A percentile compares a stretch with the other conserved stretches of the same genome.
phyloP scores from a whole-genome alignment of 2,797 vertebrate species.

The Ibycter americanus region DNA sequence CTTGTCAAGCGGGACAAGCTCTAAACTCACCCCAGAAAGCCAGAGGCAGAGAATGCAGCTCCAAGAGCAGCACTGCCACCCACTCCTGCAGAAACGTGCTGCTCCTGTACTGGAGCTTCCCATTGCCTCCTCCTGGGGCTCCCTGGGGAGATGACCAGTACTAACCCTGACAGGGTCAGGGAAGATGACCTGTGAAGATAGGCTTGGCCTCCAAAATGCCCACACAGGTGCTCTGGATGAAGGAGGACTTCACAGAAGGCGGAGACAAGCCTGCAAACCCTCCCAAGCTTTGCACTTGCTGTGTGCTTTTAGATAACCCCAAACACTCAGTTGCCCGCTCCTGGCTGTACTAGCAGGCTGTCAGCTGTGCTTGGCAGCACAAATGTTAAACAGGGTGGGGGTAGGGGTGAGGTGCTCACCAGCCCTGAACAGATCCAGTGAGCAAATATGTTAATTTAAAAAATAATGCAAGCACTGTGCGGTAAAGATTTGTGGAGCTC shows the following conservation, averaged over 20 bases:
- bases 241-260: background rate
- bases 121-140: background rate
- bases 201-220: background rate
- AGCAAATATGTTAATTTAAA: background rate
- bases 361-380: background rate
- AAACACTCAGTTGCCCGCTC: background rate
- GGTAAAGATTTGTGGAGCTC: background rate
- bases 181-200: background rate
- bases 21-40: background rate
- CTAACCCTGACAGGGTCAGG: background rate
- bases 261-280: background rate
- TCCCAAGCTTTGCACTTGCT: background rate
- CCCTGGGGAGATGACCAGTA: background rate
- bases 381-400: background rate
- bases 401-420: background rate
- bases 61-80: background rate
- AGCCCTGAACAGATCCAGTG: background rate
- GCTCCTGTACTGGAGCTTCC: background rate
- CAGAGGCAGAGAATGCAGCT: background rate
- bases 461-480: background rate
- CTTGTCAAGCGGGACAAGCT: background rate
- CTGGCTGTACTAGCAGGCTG: background rate
- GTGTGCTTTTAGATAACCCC: background rate
- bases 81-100: rapidly evolving
- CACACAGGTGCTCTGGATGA: background rate